phyloP scores from a whole-genome alignment of 2,888 invertebrate genomes.

The Synanthedon formicaeformis region DNA sequence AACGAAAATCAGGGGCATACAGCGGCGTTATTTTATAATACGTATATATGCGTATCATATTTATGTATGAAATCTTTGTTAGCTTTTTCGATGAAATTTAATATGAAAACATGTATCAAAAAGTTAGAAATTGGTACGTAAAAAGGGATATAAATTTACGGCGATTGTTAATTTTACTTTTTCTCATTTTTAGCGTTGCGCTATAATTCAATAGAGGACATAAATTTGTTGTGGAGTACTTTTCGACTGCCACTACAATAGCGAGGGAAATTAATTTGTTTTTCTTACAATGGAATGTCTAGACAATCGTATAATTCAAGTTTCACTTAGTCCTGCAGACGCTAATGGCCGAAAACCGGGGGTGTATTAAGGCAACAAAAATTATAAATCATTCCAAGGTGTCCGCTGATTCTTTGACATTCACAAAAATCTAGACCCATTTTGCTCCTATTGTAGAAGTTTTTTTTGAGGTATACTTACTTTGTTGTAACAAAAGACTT shows the following conservation, averaged over 20 bases:
- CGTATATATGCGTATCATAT: too few relatives aligned
- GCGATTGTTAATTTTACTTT: conserved; percentile 23
- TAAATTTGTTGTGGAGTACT: conserved; percentile 55
- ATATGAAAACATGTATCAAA: neutral
- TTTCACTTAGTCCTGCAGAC: conserved; percentile 51
- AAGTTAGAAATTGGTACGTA: neutral
- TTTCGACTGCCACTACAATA: conserved; percentile 50
- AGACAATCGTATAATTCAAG: conserved; percentile 67
- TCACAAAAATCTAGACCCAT: too few relatives aligned
- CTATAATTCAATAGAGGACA: conserved; percentile 55
- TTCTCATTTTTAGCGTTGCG: conserved; percentile 32
- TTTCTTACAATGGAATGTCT: conserved; percentile 67
- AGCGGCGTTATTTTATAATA: too few relatives aligned
- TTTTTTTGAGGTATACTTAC: too few relatives aligned
- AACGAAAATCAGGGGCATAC: too few relatives aligned
- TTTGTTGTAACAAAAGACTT: too few relatives aligned
- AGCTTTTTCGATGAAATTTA: neutral
- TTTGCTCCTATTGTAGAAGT: too few relatives aligned
- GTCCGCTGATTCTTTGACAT: neutral
- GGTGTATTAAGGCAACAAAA: conserved; percentile 5
- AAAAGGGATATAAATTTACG: neutral
- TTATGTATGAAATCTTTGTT: too few relatives aligned
- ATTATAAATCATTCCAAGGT: neutral
- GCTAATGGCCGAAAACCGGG: conserved; percentile 40
- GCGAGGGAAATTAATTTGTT: conserved; percentile 62